Evolutionary conservation across 1,140 invertebrate species (phyloP).

Genomic region (Pseudomyrmex sp.): DNA sequence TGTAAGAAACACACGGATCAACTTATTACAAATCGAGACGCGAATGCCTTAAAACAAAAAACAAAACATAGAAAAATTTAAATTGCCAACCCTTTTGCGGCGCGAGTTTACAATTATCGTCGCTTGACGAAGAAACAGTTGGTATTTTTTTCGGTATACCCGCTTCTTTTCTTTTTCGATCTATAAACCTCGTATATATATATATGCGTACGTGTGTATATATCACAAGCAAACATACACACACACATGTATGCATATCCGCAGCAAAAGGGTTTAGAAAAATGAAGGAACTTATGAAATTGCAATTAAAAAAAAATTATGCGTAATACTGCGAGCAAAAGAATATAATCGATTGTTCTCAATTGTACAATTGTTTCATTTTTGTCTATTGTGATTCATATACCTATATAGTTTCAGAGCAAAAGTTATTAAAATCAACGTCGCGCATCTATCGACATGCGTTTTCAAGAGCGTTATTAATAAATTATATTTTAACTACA

Average conservation of each 20-base stretch:
- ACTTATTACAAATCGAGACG: constrained; percentile 20
- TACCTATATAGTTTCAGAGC: background rate
- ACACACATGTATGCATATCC: background rate
- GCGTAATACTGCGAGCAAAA: background rate
- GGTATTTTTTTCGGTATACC: too few species aligned
- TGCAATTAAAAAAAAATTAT: background rate
- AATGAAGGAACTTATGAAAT: background rate
- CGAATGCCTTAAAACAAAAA: constrained; percentile 38
- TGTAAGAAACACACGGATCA: constrained; percentile 10
- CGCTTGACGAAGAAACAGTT: too few species aligned
- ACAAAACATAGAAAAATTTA: background rate
- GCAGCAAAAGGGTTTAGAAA: background rate
- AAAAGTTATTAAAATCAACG: background rate
- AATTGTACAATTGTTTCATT: background rate
- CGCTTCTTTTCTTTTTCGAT: background rate
- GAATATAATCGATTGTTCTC: background rate
- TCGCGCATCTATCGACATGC: too few species aligned
- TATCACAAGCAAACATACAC: background rate
- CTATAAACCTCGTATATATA: background rate
- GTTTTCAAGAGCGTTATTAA: too few species aligned
- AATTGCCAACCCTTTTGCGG: background rate
- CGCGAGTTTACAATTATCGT: too few species aligned
- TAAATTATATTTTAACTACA: too few species aligned
- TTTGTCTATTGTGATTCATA: background rate
- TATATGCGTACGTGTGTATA: background rate